Evolutionary conservation across 2,113 vertebrate genomes (phyloP).

Genomic region (Stomatorhinus ivindoensis): DNA sequence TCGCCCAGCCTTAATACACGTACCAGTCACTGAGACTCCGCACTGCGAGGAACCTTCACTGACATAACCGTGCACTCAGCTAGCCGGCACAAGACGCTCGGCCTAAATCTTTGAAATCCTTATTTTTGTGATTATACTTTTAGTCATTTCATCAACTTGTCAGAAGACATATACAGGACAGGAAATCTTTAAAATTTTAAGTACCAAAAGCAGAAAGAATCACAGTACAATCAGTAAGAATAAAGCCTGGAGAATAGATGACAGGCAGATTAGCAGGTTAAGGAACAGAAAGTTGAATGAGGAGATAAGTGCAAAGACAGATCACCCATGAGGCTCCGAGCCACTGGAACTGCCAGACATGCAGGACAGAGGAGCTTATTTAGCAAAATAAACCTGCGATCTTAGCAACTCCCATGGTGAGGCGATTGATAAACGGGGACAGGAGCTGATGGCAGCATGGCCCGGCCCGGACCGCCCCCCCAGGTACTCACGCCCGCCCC

Average conservation of each 20-base stretch:
- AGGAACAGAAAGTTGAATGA: background rate
- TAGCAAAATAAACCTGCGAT: background rate
- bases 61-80: background rate
- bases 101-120: background rate
- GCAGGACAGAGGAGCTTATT: background rate
- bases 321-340: background rate
- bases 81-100: background rate
- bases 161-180: no score
- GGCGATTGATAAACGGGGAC: background rate
- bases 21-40: background rate
- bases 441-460: background rate
- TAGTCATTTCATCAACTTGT: no score
- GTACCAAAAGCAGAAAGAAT: background rate
- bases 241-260: background rate
- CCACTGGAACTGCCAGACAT: background rate
- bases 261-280: background rate
- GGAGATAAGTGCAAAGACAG: background rate
- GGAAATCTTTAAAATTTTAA: background rate
- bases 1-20: no score
- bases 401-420: background rate
- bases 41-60: background rate
- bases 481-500: conserved; percentile 41
- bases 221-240: background rate
- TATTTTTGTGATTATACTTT: no score
- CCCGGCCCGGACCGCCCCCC: no score